Conservation (phyloP, 2,888 invertebrate species). For the Micoletzkya japonica region DNA sequence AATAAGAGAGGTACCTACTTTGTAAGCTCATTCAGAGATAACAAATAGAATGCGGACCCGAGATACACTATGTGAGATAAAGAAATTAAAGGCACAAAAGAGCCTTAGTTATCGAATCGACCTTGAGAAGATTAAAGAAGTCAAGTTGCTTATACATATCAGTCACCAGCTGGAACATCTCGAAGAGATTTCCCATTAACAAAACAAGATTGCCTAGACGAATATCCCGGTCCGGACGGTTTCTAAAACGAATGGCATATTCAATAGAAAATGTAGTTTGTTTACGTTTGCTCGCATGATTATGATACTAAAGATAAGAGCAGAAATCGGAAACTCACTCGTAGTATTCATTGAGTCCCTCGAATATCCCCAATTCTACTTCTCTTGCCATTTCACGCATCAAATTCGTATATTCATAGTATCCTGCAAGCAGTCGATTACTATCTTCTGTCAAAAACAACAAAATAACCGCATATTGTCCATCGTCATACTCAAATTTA, state of each 20-base stretch:
- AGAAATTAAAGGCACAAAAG: slow-evolving; percentile 13
- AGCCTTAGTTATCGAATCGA: slow-evolving; percentile 14
- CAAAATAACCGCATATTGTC: too few species aligned
- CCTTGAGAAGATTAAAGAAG: slow-evolving; percentile 23
- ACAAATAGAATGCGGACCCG: neutral
- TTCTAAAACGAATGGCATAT: neutral
- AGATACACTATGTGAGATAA: too few species aligned
- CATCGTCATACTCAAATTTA: neutral
- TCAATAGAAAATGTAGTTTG: neutral
- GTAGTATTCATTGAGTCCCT: slow-evolving; percentile 13
- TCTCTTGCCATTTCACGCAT: slow-evolving; percentile 4
- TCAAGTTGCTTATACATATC: slow-evolving; percentile 29
- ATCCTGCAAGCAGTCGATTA: slow-evolving; percentile 10
- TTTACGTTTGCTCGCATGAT: neutral
- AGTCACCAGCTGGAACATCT: slow-evolving; percentile 16
- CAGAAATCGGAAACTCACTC: neutral
- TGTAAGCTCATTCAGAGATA: too few species aligned
- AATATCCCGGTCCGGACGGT: slow-evolving; percentile 5
- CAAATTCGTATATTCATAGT: slow-evolving; percentile 10
- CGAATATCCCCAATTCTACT: neutral
- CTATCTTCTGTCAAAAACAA: neutral
- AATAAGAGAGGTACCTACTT: neutral
- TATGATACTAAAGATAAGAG: neutral
- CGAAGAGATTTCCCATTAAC: slow-evolving; percentile 21
- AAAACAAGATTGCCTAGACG: slow-evolving; percentile 17